Base-by-base conservation (phyloP, 2,888 invertebrate species). In the Drosophila neonasuta region DNA sequence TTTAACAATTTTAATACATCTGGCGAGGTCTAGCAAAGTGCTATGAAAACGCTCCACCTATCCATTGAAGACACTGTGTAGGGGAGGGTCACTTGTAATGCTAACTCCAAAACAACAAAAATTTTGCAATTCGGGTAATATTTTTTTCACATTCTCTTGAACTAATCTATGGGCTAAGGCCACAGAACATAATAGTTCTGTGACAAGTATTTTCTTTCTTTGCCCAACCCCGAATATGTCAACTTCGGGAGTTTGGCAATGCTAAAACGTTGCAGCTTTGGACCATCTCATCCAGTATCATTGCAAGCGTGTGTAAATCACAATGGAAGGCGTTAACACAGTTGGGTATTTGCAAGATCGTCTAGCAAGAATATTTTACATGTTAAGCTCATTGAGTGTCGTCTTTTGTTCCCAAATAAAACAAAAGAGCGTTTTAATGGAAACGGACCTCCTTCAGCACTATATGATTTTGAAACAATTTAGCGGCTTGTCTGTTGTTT, bases 251-350 rank as follows among this genome's bases (percentile, higher is more conserved):
- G 50, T 60, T 17, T 45, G 55, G 32, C 49, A 61, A 9, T 61
- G 50, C 30, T 48, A 54, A 17, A 54, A 49, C 10, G 49, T 52
- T 45, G 41, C 42, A 29, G 41, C 24, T 41, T 20, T 49, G 30
- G 30, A 61, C 50, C 36, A 62, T 10, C 9, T 45, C 24, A 24
- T 63, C 48, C 29, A 54, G 52, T 44, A 67, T 56, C 30, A 36
- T 39, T 32, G 56, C 56, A 11, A 57, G 51, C 13, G 45, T 46
- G 17, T 49, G 57, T 4, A 45, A 44, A 20, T 52, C 34, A n/a
- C 55, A 52, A 32, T 56, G 46, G 15, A 56, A 30, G 5, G 54
- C 59, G 29, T 54, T 65, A 36, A 65, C 54, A 48, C 34, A 30
- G 20, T 54, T 39, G 10, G 59, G 49, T 29, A 9, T 29, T 7